These are phyloP conservation scores for Cyrtodaria siliqua DNA, from an alignment of 2,888 invertebrate species.

Conservation along the genomic window DNA sequence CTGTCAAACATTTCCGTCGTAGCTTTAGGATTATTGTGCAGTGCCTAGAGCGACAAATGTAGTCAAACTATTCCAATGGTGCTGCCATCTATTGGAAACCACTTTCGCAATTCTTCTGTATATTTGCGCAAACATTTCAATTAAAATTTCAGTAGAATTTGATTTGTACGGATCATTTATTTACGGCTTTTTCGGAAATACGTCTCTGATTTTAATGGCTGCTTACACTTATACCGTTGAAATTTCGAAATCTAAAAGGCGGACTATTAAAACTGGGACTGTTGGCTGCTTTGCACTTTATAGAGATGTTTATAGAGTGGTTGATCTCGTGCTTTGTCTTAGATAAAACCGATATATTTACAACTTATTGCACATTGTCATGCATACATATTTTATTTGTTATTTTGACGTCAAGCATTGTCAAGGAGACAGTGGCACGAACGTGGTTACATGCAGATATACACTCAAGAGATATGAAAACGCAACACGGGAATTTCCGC, in stretches of 20 bases:
- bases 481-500: no score
- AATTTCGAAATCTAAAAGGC: conserved; percentile 76
- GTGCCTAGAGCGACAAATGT: conserved; percentile 83
- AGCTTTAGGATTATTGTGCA: conserved; percentile 82
- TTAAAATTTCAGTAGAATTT: conserved; percentile 69
- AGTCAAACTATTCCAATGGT: conserved; percentile 82
- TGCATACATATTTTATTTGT: conserved; percentile 78
- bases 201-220: conserved; percentile 85
- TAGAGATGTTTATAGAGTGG: conserved; percentile 83
- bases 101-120: conserved; percentile 82
- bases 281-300: conserved; percentile 83
- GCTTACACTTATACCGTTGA: conserved; percentile 85
- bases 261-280: conserved; percentile 81
- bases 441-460: conserved; percentile 42
- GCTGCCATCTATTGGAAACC: conserved; percentile 80
- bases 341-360: conserved; percentile 70
- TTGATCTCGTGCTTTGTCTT: conserved; percentile 76
- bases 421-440: conserved; percentile 75
- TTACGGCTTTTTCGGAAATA: conserved; percentile 84
- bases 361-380: conserved; percentile 79
- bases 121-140: conserved; percentile 72
- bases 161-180: conserved; percentile 80
- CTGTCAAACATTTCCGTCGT: conserved; percentile 82
- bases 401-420: conserved; percentile 72
- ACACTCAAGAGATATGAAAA: no score